phyloP scores from a whole-genome alignment of 2,113 vertebrate genomes.

The Fregetta grallaria region DNA sequence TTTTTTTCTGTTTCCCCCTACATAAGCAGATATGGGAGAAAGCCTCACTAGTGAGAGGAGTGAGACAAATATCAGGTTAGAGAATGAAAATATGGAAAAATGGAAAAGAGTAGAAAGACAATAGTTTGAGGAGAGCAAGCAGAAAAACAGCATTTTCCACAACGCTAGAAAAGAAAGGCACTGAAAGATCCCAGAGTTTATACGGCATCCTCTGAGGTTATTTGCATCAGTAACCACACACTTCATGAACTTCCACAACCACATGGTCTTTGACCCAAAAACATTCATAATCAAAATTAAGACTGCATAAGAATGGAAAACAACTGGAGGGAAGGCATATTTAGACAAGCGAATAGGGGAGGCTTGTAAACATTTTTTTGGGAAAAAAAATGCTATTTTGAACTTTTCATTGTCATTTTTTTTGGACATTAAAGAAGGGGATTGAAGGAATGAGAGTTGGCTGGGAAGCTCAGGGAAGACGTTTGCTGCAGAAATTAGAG shows the following conservation, averaged over 20 bases:
- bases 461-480: background rate
- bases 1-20: background rate
- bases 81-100: background rate
- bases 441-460: background rate
- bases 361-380: background rate
- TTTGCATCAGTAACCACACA: no score
- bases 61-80: fast-evolving
- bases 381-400: background rate
- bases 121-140: background rate
- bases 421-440: background rate
- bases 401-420: background rate
- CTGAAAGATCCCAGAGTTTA: background rate
- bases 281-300: background rate
- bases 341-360: background rate
- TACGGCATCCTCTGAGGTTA: background rate
- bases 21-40: background rate
- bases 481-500: background rate
- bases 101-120: background rate
- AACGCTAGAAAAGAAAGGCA: fast-evolving
- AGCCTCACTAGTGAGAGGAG: background rate
- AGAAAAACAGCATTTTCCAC: background rate
- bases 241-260: fast-evolving
- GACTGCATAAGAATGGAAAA: background rate
- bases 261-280: background rate
- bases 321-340: background rate